Evolutionary conservation across 1,140 invertebrate species (phyloP), one percentile per base, ranked within the genome.

Genomic region (Lucilia sericata): DNA sequence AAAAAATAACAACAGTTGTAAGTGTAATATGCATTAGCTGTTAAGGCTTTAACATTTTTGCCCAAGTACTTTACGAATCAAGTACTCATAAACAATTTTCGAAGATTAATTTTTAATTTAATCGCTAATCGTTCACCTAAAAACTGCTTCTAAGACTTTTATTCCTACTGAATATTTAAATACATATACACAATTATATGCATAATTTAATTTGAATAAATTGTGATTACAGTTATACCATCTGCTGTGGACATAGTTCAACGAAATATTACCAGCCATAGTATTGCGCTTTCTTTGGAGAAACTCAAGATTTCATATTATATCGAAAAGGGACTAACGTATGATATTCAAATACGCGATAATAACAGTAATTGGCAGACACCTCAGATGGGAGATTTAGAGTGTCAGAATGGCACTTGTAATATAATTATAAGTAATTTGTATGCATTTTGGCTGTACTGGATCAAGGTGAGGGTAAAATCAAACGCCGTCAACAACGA

Each of bases 361-460:
- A 49, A 36, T 25, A 14, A 25, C 17, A 25, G 42, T 5, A 19
- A 4, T 19, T 70, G 65, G 65, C 19, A 25, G 8, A 19, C 17
- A 9, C n/a, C 9, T 9, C n/a, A 60, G 10, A 70, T 3, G 21
- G 65, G 65, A 21, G 65, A 12, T 8, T 21, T 70, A n/a, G 21
- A 70, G 12, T 19, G n/a, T 70, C 5, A 19, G n/a, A 70, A 70
- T 25, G 65, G 65, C 5, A 21, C 21, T 1, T 10, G 9, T 21
- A 70, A 70, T 19, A 70, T 70, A 3, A 12, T 49, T 3, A 60
- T 85, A 5, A 34, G 25, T 17, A 81, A 85, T 36, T 74, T 85
- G 10, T 85, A 83, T 82, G 42, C 84, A 21, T 74, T 81, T 74
- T 82, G 84, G 76, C 17, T 5, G n/a, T 85, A 85, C 55, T 14